A percentile compares a stretch with the other conserved stretches of the same genome.
Evolutionary conservation across 2,113 vertebrate genomes (phyloP).

Genomic region (Cyprinus carpio): DNA sequence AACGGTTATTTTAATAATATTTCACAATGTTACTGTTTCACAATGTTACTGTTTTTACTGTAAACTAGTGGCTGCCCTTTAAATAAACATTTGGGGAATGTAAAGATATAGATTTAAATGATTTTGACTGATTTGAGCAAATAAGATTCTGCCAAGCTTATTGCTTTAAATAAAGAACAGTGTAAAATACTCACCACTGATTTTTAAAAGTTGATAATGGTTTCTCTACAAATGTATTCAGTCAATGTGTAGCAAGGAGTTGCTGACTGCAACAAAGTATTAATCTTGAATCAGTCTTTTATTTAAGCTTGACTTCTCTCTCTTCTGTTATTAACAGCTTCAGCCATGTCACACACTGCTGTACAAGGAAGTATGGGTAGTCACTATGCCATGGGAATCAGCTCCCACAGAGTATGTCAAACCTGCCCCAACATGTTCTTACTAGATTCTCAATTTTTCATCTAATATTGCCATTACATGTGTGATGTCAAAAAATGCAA

Average conservation of each 20-base stretch:
- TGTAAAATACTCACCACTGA: too few species aligned
- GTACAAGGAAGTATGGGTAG: constrained; percentile 81
- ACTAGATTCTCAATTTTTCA: neutral
- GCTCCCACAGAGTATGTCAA: constrained; percentile 69
- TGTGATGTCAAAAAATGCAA: constrained; percentile 25
- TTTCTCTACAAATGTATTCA: neutral
- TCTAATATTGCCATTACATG: neutral
- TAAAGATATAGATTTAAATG: too few species aligned
- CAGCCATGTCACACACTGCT: constrained; percentile 80
- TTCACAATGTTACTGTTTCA: too few species aligned
- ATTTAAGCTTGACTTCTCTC: too few species aligned
- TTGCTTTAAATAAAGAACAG: neutral
- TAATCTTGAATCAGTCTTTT: neutral
- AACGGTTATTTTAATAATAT: neutral
- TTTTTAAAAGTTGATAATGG: neutral
- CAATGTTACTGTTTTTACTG: neutral
- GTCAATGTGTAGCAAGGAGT: neutral
- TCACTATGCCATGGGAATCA: constrained; percentile 70
- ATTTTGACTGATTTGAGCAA: too few species aligned
- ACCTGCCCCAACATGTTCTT: neutral
- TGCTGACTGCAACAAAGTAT: neutral
- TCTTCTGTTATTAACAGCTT: neutral
- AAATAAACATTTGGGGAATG: too few species aligned
- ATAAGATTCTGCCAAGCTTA: neutral
- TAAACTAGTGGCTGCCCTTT: too few species aligned